Evolutionary conservation across 2,888 invertebrate genomes (phyloP), one percentile per base, ranked within the genome.

Genomic region (Tyria jacobaeae): DNA sequence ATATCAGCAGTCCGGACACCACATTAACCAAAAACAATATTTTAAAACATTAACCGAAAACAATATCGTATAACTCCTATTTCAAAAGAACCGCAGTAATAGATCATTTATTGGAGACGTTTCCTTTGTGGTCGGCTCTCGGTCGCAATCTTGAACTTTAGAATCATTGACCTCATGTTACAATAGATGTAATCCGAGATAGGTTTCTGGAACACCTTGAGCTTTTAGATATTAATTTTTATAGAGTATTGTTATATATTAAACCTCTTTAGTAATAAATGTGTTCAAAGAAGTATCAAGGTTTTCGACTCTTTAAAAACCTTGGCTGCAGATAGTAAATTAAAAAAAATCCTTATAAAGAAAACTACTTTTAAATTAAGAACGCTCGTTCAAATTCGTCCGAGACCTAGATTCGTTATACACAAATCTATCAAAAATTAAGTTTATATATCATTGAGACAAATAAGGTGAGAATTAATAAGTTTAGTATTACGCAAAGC

Each of bases 401-500:
- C 25, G 24, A 51, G 51, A 51, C 51, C 35, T 35, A 51, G 3
- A 24, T 35, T 35, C 0, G 24, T 31, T 14, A 1, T 25, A 57
- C 51, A 35, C 51, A n/a, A 49, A 57, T 50, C 21, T 24, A 21
- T 41, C 31, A 21, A 39, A 39, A 49, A 31, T 50, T 21, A 4
- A 39, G 31, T 31, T 49, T 57, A 49, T 12, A 25, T 50, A 17
- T 57, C 34, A 39, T 41, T 50, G 15, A 5, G 27, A 15, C n/a
- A 2, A 49, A 17, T 57, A 15, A 50, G 31, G 3, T 24, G 24
- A 34, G 48, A 17, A 50, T 15, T 57, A 50, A 39, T 57, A 24
- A 14, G 24, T 27, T 24, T 10, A 58, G 55, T 65, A 61, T 75
- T 74, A 64, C 72, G 72, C 67, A 74, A 44, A 76, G 62, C 63